A percentile compares a stretch with the other conserved stretches of the same genome.
These are phyloP conservation scores for Ganaspis sp. DNA, from an alignment of 1,140 invertebrate genomes.

Conservation along the genomic window DNA sequence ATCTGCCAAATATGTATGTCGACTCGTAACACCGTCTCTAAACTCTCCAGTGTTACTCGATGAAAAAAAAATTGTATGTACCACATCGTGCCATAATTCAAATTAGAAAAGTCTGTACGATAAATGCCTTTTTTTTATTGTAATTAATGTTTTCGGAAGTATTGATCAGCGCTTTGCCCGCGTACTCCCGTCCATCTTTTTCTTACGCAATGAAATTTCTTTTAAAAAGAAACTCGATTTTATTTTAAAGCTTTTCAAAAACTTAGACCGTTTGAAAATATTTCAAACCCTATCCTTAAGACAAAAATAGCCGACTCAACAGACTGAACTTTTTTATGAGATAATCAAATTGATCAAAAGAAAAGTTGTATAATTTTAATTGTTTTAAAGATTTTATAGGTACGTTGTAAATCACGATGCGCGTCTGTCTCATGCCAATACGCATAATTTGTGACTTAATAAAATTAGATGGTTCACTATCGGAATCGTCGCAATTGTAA, in stretches of 20 bases:
- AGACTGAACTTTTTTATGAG: background rate
- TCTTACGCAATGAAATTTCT: background rate
- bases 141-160: conserved; percentile 25
- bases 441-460: conserved; percentile 3
- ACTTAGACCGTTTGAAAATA: too few relatives aligned
- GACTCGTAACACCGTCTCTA: conserved; percentile 26
- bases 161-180: conserved; percentile 33
- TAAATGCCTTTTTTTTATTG: conserved; percentile 36
- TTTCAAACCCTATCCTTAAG: too few relatives aligned
- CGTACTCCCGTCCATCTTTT: conserved; percentile 37
- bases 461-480: background rate
- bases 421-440: conserved; percentile 19
- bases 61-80: conserved; percentile 40
- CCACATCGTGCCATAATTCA: conserved; percentile 53
- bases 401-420: conserved; percentile 16
- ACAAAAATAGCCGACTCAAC: background rate
- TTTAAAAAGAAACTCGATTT: conserved; percentile 8
- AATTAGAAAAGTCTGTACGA: conserved; percentile 44
- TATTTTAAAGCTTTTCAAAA: too few relatives aligned
- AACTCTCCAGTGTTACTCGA: conserved; percentile 30
- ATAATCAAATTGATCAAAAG: background rate
- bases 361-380: background rate
- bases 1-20: conserved; percentile 40
- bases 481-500: conserved; percentile 13
- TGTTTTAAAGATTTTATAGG: background rate